Percentiles rank a stretch among this genome's conserved stretches.
Conservation (phyloP, 2,797 vertebrate species). For the Coranthus polyacanthus region DNA sequence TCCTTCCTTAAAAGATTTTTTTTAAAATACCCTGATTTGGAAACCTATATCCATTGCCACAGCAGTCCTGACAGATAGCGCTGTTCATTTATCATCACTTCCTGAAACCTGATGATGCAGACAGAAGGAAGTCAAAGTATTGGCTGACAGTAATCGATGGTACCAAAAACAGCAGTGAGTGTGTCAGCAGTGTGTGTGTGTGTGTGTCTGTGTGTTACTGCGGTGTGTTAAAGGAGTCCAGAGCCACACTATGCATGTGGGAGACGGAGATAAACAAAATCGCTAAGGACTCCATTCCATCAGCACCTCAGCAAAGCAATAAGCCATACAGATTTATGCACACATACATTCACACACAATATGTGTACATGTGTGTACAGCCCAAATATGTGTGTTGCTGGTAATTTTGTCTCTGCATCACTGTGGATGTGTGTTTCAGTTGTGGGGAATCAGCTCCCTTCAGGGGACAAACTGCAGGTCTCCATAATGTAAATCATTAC, state of each 20-base stretch:
- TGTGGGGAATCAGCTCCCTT: no score
- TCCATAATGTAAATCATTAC: no score
- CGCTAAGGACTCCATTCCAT: constrained; percentile 50
- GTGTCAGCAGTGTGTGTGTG: constrained; percentile 54
- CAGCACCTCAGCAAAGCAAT: constrained; percentile 43
- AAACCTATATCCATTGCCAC: constrained; percentile 26
- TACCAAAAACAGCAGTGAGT: constrained; percentile 52
- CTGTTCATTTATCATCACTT: constrained; percentile 63
- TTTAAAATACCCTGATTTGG: constrained; percentile 25
- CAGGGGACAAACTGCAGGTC: no score
- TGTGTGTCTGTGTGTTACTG: constrained; percentile 8
- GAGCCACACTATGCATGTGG: constrained; percentile 33
- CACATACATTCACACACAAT: constrained; percentile 13
- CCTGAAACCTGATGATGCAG: constrained; percentile 69
- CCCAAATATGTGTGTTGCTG: constrained; percentile 1
- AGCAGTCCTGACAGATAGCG: constrained; percentile 35
- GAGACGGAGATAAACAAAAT: constrained; percentile 68
- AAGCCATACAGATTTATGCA: constrained; percentile 18
- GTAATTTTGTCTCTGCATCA: neutral
- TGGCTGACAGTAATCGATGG: constrained; percentile 66
- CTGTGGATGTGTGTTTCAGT: no score
- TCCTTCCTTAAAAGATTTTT: neutral
- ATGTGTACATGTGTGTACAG: neutral
- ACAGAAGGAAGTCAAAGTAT: constrained; percentile 63
- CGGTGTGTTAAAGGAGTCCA: constrained; percentile 21